phyloP scores from a whole-genome alignment of 2,113 vertebrate genomes.

The Perccottus glenii region DNA sequence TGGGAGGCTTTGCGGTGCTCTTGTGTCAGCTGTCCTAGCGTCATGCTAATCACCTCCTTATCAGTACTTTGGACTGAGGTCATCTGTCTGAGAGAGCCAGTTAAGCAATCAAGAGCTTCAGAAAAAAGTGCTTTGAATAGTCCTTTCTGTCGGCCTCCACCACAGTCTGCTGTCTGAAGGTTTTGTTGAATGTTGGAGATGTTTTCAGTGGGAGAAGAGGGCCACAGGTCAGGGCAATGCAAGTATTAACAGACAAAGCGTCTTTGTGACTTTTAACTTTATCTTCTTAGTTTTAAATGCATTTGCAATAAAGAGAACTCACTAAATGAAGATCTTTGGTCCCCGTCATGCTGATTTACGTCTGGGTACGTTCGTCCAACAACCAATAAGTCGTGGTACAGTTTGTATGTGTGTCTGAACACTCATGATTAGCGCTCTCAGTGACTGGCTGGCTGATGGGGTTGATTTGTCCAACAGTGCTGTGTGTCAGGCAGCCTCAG shows the following conservation, averaged over 20 bases:
- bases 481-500: slow-evolving; percentile 71
- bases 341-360: slow-evolving; percentile 18
- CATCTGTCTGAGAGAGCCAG: slow-evolving; percentile 31
- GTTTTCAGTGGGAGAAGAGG: slow-evolving; percentile 18
- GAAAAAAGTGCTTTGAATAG: slow-evolving; percentile 32
- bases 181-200: slow-evolving; percentile 22
- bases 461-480: slow-evolving; percentile 73
- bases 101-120: slow-evolving; percentile 29
- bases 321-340: slow-evolving; percentile 8
- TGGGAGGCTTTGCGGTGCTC: slow-evolving; percentile 12
- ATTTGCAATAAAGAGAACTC: neutral
- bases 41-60: slow-evolving; percentile 45
- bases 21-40: slow-evolving; percentile 13
- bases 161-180: slow-evolving; percentile 42
- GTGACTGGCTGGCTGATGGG: slow-evolving; percentile 69
- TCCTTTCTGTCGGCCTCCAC: slow-evolving; percentile 27
- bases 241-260: slow-evolving; percentile 10
- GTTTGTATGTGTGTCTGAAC: slow-evolving; percentile 36
- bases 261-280: neutral
- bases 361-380: slow-evolving; percentile 38
- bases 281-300: neutral
- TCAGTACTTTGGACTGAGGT: slow-evolving; percentile 32
- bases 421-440: slow-evolving; percentile 72
- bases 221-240: slow-evolving; percentile 22
- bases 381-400: slow-evolving; percentile 33